These are phyloP conservation scores for Matsumurasca onukii DNA, from an alignment of 1,140 invertebrate species.

Conservation along the genomic window DNA sequence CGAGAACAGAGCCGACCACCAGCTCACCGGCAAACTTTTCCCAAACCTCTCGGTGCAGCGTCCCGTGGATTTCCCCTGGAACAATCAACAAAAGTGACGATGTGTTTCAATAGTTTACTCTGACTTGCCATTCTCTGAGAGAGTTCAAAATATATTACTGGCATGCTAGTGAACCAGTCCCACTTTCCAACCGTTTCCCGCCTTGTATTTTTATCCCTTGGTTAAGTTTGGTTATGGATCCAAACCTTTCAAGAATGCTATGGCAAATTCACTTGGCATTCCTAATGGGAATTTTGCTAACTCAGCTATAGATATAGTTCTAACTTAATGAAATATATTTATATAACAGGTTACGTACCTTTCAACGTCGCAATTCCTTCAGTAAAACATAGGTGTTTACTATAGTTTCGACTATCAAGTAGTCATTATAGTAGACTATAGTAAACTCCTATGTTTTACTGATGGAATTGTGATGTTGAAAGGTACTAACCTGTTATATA, in stretches of 20 bases:
- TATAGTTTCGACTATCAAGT: too few species aligned
- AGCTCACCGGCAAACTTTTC: conserved; percentile 36
- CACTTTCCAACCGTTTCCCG: not conserved
- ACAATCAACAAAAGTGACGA: conserved; percentile 19
- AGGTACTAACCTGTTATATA: too few species aligned
- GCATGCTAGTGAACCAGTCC: not conserved
- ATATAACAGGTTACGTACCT: too few species aligned
- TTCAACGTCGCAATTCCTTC: too few species aligned
- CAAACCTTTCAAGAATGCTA: not conserved
- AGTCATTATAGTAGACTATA: too few species aligned
- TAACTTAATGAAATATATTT: too few species aligned
- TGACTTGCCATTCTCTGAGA: not conserved
- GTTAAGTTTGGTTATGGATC: not conserved
- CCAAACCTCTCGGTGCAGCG: conserved; percentile 41
- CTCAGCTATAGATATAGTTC: too few species aligned
- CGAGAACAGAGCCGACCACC: conserved; percentile 37
- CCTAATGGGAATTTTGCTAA: too few species aligned
- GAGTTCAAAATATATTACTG: not conserved
- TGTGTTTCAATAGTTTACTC: not conserved
- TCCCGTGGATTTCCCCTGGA: conserved; percentile 41
- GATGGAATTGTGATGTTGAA: too few species aligned
- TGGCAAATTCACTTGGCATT: not conserved
- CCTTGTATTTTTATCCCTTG: not conserved
- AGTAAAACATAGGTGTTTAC: too few species aligned
- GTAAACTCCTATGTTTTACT: too few species aligned